Conservation (phyloP, 2,888 invertebrate genomes). For the Acleris laterana region DNA sequence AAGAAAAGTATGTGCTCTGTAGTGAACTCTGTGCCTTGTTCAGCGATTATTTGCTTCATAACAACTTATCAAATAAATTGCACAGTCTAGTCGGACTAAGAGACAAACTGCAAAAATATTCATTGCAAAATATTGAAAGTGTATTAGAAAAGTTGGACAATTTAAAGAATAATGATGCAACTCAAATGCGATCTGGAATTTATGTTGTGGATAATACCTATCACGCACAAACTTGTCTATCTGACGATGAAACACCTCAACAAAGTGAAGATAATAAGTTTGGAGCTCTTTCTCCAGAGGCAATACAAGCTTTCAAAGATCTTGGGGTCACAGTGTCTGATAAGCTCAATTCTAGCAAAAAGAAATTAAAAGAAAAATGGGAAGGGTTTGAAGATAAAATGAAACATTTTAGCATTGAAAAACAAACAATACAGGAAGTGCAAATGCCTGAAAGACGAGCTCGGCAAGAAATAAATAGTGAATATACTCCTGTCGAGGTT, state of each 20-base stretch:
- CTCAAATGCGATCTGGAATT: constrained; percentile 83
- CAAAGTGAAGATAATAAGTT: constrained; percentile 66
- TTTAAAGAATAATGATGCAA: constrained; percentile 67
- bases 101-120: constrained; percentile 72
- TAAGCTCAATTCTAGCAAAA: constrained; percentile 80
- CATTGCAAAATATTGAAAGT: constrained; percentile 70
- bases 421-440: constrained; percentile 47
- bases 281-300: constrained; percentile 67
- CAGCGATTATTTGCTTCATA: constrained; percentile 77
- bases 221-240: constrained; percentile 60
- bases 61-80: constrained; percentile 77
- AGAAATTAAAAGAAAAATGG: constrained; percentile 83
- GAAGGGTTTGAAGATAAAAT: constrained; percentile 79
- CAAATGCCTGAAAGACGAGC: constrained; percentile 33
- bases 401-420: constrained; percentile 70
- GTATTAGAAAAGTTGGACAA: constrained; percentile 65
- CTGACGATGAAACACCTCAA: constrained; percentile 56
- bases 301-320: constrained; percentile 80
- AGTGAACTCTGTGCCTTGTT: constrained; percentile 84
- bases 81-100: constrained; percentile 80
- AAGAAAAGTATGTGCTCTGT: constrained; percentile 85
- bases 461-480: constrained; percentile 45
- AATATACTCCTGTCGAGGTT: constrained; percentile 48
- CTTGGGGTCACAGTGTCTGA: constrained; percentile 78
- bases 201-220: constrained; percentile 81